A percentile compares a stretch with the other conserved stretches of the same genome.
Evolutionary conservation across 2,888 invertebrate genomes (phyloP).

Genomic region (Apoderus coryli): DNA sequence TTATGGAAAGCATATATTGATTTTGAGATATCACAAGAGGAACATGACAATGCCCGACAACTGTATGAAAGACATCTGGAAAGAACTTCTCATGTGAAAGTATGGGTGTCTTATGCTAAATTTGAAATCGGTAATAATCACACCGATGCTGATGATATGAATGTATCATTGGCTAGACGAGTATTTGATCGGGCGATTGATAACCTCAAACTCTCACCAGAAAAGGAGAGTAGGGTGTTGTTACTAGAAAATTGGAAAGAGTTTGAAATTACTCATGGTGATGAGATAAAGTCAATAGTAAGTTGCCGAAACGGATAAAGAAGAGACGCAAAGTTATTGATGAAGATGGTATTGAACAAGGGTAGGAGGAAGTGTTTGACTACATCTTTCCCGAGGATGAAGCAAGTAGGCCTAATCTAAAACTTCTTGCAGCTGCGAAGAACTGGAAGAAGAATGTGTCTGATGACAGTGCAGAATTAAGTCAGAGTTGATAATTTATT

Average conservation of each 20-base stretch:
- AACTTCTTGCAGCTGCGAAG: conserved; percentile 89
- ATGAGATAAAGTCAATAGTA: conserved; percentile 62
- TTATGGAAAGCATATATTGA: conserved; percentile 99
- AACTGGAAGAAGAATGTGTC: conserved; percentile 77
- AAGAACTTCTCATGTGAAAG: conserved; percentile 91
- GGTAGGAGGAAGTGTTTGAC: conserved; percentile 98
- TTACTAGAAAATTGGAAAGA: conserved; percentile 92
- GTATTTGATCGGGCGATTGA: conserved; percentile 86
- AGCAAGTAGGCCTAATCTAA: conserved; percentile 84
- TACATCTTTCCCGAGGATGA: conserved; percentile 99
- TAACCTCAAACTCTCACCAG: conserved; percentile 51
- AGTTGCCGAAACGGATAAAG: conserved; percentile 91
- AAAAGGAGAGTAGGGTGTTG: conserved; percentile 86
- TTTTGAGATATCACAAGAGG: conserved; percentile 90
- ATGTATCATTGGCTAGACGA: conserved; percentile 56
- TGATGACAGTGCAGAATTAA: too few relatives aligned
- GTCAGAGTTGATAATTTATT: too few relatives aligned
- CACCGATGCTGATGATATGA: conserved; percentile 42
- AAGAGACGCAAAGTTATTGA: conserved; percentile 86
- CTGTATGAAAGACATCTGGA: conserved; percentile 88
- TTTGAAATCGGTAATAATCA: conserved; percentile 80
- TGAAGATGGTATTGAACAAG: conserved; percentile 88
- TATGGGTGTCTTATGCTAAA: conserved; percentile 96
- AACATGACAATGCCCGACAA: conserved; percentile 73
- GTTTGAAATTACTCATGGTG: conserved; percentile 76